phyloP scores from a whole-genome alignment of 1,140 invertebrate genomes.

The Cydia fagiglandana region DNA sequence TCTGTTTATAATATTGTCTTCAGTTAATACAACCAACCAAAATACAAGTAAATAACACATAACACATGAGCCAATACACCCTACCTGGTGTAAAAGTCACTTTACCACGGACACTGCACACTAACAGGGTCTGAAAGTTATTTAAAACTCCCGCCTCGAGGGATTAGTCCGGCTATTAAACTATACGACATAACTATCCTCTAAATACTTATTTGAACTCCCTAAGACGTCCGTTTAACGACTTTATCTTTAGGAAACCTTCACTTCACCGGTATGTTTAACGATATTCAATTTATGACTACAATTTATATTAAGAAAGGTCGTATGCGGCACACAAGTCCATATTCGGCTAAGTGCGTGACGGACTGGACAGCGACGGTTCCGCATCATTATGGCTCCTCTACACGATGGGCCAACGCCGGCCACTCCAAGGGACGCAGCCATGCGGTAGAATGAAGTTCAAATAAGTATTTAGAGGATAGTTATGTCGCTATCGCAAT shows the following conservation, averaged over 20 bases:
- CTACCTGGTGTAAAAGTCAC: background rate
- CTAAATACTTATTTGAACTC: slow-evolving; percentile 47
- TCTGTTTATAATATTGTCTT: no score
- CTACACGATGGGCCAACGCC: no score
- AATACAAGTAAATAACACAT: no score
- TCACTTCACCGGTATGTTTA: slow-evolving; percentile 67
- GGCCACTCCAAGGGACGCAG: no score
- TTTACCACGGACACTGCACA: background rate
- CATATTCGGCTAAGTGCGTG: background rate
- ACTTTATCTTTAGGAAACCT: slow-evolving; percentile 71
- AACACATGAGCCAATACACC: no score
- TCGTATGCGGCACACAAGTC: background rate
- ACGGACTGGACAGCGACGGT: background rate
- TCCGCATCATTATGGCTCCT: no score
- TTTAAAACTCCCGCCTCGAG: slow-evolving; percentile 23
- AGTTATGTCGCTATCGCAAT: no score
- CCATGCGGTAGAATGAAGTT: no score
- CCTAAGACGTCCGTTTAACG: slow-evolving; percentile 56
- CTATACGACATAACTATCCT: slow-evolving; percentile 63
- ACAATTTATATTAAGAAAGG: slow-evolving; percentile 39
- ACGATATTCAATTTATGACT: slow-evolving; percentile 77
- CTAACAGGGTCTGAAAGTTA: background rate
- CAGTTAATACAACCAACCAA: no score
- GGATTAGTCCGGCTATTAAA: slow-evolving; percentile 62
- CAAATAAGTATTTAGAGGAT: no score